Conservation (phyloP, 2,888 invertebrate genomes). For the Neoscelio sp. region DNA sequence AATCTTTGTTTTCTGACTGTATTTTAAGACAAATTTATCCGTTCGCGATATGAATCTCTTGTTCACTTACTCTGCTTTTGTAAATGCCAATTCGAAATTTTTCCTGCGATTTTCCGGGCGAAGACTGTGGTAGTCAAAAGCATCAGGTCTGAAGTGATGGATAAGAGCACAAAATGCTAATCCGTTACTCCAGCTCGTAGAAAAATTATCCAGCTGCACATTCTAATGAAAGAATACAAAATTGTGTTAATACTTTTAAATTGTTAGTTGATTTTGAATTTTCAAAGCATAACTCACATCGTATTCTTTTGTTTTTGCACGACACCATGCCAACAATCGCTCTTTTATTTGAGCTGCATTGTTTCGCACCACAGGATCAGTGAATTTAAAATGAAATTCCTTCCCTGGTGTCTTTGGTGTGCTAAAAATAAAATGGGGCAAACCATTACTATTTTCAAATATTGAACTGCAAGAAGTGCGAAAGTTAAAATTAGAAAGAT, state of each 20-base stretch:
- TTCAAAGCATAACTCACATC: constrained; percentile 94
- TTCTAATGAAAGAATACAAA: constrained; percentile 87
- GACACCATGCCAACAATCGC: constrained; percentile 98
- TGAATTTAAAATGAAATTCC: constrained; percentile 93
- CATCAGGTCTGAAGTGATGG: constrained; percentile 98
- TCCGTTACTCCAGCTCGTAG: constrained; percentile 99
- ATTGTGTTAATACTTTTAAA: too few relatives aligned
- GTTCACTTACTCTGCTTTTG: constrained; percentile 96
- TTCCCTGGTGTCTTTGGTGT: constrained; percentile 90
- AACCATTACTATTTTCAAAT: neutral
- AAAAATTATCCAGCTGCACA: constrained; percentile 99
- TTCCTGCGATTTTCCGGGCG: constrained; percentile 94
- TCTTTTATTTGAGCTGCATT: constrained; percentile 98
- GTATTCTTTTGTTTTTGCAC: constrained; percentile 98
- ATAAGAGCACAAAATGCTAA: constrained; percentile 99
- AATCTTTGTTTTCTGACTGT: too few relatives aligned
- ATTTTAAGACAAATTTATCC: too few relatives aligned
- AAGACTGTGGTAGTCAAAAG: constrained; percentile 97
- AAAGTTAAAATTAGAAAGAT: constrained; percentile 4
- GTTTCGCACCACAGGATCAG: constrained; percentile 94
- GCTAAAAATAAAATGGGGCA: constrained; percentile 84
- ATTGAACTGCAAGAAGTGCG: neutral
- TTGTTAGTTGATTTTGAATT: constrained; percentile 1
- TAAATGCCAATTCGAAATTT: constrained; percentile 99
- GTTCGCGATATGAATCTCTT: neutral